Evolutionary conservation across 2,888 invertebrate genomes (phyloP), one percentile per base, ranked within the genome.

Genomic region (Parnassius glacialis): DNA sequence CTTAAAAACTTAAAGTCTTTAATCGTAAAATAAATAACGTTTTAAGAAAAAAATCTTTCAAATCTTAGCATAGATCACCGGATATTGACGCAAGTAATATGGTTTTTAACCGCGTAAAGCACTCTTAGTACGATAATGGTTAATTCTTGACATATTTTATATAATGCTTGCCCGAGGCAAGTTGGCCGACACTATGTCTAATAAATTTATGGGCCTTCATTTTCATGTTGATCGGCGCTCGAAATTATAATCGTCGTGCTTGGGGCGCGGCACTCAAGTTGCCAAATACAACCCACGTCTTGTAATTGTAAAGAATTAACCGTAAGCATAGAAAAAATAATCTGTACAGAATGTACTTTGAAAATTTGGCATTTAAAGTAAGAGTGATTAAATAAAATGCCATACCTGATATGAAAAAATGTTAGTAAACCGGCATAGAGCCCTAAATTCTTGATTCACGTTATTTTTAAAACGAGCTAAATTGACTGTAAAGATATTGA

Each of bases 191-290:
- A 90, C 90, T 90, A 87, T 88, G 91, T 90, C 91, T 90, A 90
- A 91, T 90, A 91, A 91, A 91, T 90, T 90, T 91, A 90, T 89
- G 88, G 82, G 79, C 86, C 81, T 87, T 83, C 88, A 89, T 90
- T 89, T 90, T 90, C 86, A 89, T 87, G 89, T 88, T 90, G 89
- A 90, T 89, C 90, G 90, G 84, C 78, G 85, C 81, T 89, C 88
- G 84, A 88, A 90, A 86, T 89, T 85, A 90, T 90, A 89, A 90
- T 88, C 87, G 86, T 81, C 84, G 85, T 74, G 89, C 90, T 89
- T 74, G 79, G 74, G 90, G 90, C 86, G 78, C 83, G 80, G 78
- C 78, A 79, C 80, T 77, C 74, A 78, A 79, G 76, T 74, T 78
- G 55, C 64, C 64, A 64, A 59, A 66, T 59, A 58, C 48, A 50